phyloP scores from a whole-genome alignment of 2,888 invertebrate species.

The Caenorhabditis virilis region DNA sequence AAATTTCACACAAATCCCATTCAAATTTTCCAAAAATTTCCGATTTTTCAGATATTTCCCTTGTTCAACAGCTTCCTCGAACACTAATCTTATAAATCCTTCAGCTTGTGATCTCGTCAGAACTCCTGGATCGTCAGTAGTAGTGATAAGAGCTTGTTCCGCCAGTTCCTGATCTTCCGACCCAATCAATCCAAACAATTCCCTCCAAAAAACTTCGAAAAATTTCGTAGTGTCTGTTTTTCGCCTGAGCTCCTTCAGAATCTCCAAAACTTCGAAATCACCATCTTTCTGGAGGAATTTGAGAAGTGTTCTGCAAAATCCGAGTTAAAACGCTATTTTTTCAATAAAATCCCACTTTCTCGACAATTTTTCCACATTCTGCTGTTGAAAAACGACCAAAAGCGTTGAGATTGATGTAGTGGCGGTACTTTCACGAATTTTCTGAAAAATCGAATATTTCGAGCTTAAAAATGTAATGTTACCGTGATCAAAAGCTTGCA shows the following conservation, averaged over 20 bases:
- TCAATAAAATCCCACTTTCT: slow-evolving; percentile 39
- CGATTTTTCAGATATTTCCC: too few species aligned
- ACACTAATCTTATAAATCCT: slow-evolving; percentile 13
- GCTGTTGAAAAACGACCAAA: slow-evolving; percentile 62
- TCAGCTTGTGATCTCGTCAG: slow-evolving; percentile 9
- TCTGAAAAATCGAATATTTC: slow-evolving; percentile 37
- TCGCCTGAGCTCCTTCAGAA: slow-evolving; percentile 27
- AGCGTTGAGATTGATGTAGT: slow-evolving; percentile 51
- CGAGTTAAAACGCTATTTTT: too few species aligned
- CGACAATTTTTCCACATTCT: slow-evolving; percentile 50
- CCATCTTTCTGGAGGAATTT: slow-evolving; percentile 44
- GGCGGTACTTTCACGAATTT: slow-evolving; percentile 46
- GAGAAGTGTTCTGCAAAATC: slow-evolving; percentile 15
- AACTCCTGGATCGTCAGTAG: slow-evolving; percentile 8
- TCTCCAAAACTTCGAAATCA: slow-evolving; percentile 32
- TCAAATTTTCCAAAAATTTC: too few species aligned
- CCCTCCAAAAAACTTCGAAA: slow-evolving; percentile 46
- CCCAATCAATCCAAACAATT: slow-evolving; percentile 35
- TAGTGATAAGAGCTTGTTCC: slow-evolving; percentile 9
- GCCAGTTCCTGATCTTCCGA: slow-evolving; percentile 12
- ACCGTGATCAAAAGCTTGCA: slow-evolving; percentile 58
- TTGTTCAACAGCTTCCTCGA: slow-evolving; percentile 10
- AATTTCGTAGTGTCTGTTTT: slow-evolving; percentile 53
- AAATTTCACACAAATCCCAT: too few species aligned
- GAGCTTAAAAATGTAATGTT: too few species aligned